These are phyloP conservation scores for Oscarella lobularis DNA, from an alignment of 37 sponge, comb jelly and placozoan genomes.

Conservation along the genomic window DNA sequence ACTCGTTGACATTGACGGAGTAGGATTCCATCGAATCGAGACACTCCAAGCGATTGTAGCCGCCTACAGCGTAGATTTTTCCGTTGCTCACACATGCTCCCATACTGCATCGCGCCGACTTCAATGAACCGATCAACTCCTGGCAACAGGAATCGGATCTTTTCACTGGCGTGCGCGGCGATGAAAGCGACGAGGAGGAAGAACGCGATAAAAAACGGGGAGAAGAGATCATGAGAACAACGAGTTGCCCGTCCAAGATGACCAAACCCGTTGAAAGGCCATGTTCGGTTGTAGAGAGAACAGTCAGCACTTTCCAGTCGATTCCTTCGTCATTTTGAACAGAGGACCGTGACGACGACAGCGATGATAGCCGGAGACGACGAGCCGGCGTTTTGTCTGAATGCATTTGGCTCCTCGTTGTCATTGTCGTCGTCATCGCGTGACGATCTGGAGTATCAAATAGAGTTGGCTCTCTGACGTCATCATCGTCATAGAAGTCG, in stretches of 20 bases:
- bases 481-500: background rate
- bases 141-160: too few relatives aligned
- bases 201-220: background rate
- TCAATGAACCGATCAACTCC: slow-evolving; percentile 20
- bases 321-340: too few relatives aligned
- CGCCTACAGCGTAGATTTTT: slow-evolving; percentile 37
- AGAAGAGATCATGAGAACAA: background rate
- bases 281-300: background rate
- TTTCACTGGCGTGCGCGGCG: background rate
- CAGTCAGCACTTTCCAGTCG: background rate
- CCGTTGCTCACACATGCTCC: slow-evolving; percentile 9
- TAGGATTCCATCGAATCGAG: slow-evolving; percentile 26
- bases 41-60: slow-evolving; percentile 44
- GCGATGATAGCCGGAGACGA: background rate
- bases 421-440: too few relatives aligned
- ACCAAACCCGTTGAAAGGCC: background rate
- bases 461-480: background rate
- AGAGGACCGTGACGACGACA: background rate
- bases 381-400: background rate
- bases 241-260: background rate
- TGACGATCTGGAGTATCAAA: too few relatives aligned
- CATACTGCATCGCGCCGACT: slow-evolving; percentile 33
- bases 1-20: slow-evolving; percentile 9
- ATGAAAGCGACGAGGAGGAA: background rate
- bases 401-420: too few relatives aligned